Base-by-base conservation (phyloP, 2,797 vertebrate genomes). In the Sylvia borin region DNA sequence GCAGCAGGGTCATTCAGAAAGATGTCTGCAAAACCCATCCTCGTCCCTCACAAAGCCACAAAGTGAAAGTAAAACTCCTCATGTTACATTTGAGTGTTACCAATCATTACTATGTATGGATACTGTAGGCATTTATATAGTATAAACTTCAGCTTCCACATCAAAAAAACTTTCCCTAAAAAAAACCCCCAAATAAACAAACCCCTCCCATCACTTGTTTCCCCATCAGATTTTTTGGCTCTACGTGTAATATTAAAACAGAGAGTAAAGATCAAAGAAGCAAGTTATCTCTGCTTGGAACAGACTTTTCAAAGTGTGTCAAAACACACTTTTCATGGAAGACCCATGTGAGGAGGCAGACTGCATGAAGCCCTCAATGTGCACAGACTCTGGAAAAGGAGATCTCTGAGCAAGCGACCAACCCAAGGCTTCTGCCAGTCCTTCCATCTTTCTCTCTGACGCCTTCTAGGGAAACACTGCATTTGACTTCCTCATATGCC, bases 11-110 rank as follows among this genome's bases (percentile, higher is more conserved):
- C 48, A 68, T 32, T 51, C 3, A 1, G 40, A 81, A 82, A 71
- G 2, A 2, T 0, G 14, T 55, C 21, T 40, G 42, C 42, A 58
- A 78, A 85, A 76, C 40, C 40, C 14, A 66, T 68, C 76, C 62
- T 48, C 32, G 34, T 38, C n/a, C 82, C 48, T 74, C 25, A 38
- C 36, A 53, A 47, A 2, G 32, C 38, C 50, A 47, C 68, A 80
- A 95, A 94, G 61, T 20, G 74, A 96, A 97, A 93, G 64, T 64
- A 67, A 72, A 92, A 19, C 70, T 92, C 58, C 31, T 60, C 40
- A 50, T 61, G 50, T 40, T 72, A 48, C 15, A 18, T 57, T 60
- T 47, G 62, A 70, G 48, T 6, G 13, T 60, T 67, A 71, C 16
- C 54, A 64, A 32, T 24, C 45, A 50, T 27, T 24, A 34, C 61